phyloP scores from a whole-genome alignment of 2,113 vertebrate genomes.

The Nettapus auritus region DNA sequence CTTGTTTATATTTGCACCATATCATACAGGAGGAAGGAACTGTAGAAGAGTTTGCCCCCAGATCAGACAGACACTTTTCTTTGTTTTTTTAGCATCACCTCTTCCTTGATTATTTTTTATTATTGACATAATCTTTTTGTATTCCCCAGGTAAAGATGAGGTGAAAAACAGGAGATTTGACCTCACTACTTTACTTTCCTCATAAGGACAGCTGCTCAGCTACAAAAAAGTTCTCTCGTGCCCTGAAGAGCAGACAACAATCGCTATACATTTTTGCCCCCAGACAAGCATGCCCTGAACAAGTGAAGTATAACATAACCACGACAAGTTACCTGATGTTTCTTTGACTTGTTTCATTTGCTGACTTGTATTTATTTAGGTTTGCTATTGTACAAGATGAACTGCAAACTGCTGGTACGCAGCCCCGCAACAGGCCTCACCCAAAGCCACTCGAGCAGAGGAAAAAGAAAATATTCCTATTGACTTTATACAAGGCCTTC shows the following conservation, averaged over 20 bases:
- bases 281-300: background rate
- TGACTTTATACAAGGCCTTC: background rate
- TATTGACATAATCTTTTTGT: background rate
- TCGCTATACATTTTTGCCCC: background rate
- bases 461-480: background rate
- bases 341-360: background rate
- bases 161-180: background rate
- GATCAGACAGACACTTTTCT: background rate
- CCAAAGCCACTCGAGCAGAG: background rate
- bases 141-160: background rate
- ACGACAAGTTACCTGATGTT: background rate
- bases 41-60: background rate
- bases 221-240: background rate
- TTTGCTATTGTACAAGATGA: background rate
- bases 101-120: background rate
- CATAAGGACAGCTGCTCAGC: background rate
- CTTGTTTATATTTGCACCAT: background rate
- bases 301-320: background rate
- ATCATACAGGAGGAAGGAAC: background rate
- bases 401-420: accelerated
- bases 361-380: background rate
- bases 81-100: background rate
- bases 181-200: background rate
- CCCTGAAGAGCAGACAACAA: background rate
- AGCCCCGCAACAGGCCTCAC: background rate